A percentile compares a stretch with the other conserved stretches of the same genome.
Evolutionary conservation across 2,113 vertebrate species (phyloP).

Genomic region (Xyliphius kryptos): DNA sequence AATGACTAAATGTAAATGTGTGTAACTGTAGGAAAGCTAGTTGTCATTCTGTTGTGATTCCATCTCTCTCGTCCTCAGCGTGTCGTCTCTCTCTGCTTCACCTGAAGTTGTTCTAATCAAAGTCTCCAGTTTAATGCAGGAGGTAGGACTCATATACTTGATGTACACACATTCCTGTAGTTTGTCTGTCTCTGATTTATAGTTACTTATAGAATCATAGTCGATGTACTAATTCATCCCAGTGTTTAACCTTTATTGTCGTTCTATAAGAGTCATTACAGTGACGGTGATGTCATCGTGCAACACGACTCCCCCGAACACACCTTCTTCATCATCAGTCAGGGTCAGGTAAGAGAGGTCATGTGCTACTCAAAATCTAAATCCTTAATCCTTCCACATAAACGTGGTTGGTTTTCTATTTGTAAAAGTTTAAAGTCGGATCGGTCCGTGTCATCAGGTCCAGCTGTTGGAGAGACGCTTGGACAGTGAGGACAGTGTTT

Average conservation of each 20-base stretch:
- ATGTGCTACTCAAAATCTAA: too few species aligned
- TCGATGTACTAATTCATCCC: not conserved
- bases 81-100: constrained; percentile 59
- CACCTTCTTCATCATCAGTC: constrained; percentile 65
- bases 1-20: too few species aligned
- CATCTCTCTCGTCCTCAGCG: constrained; percentile 49
- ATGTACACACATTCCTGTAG: too few species aligned
- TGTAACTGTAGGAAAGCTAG: not conserved
- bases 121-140: constrained; percentile 59
- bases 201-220: too few species aligned
- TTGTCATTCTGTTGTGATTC: not conserved
- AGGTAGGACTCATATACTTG: constrained; percentile 51
- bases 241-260: not conserved
- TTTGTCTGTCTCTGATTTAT: too few species aligned
- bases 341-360: constrained; percentile 60
- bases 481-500: constrained; percentile 48
- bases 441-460: constrained; percentile 48
- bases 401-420: not conserved
- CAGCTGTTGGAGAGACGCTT: constrained; percentile 57
- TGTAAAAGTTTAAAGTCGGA: too few species aligned
- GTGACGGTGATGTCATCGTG: constrained; percentile 61
- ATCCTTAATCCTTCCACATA: not conserved
- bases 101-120: constrained; percentile 62
- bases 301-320: constrained; percentile 59
- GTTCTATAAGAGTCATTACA: constrained; percentile 53